Evolutionary conservation across 2,888 invertebrate species (phyloP), one percentile per base, ranked within the genome.

Genomic region (Nipponacmea schrenckii): DNA sequence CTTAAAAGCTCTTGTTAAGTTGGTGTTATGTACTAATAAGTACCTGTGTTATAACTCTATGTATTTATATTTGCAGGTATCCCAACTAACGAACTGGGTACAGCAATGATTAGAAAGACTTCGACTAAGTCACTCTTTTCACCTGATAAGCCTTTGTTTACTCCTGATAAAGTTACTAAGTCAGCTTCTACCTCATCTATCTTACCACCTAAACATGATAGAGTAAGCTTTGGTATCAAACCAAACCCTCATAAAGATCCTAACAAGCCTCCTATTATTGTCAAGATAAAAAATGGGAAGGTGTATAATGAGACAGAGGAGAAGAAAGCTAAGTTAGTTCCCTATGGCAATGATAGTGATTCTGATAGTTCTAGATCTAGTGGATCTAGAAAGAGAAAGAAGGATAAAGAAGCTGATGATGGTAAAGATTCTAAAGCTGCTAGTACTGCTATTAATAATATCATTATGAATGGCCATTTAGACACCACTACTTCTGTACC

Each of bases 331-430:
- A 73, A 77, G 62, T 77, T 89, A 50, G 89, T 89, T 72, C 89
- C 89, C 44, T 89, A 89, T 75, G 82, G 83, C 14, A 84, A 83
- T 74, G 88, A 88, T 71, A 86, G 86, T n/a, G 83, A 84, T n/a
- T 84, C 85, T n/a, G 74, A 77, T 67, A 65, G 50, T 15, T 46
- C 39, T 31, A 50, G 63, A 62, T 44, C 15, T 14, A 20, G n/a
- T 48, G 63, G 67, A 20, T 31, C 68, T 15, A 67, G 63, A 62
- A 50, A 50, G 15, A 65, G 62, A n/a, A 39, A 50, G 7, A 17
- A 27, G 46, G 26, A 48, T 5, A 68, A 68, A 27, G 27, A 67
- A 50, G n/a, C 70, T 17, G 73, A 70, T 45, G 71, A 63, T 46
- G 64, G 48, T 39, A 46, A 56, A 2, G 56, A 56, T n/a, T n/a